Percentiles rank a stretch among this genome's conserved stretches.
Evolutionary conservation across 2,113 vertebrate species (phyloP).

Genomic region (Dicerorhinus sumatrensis): DNA sequence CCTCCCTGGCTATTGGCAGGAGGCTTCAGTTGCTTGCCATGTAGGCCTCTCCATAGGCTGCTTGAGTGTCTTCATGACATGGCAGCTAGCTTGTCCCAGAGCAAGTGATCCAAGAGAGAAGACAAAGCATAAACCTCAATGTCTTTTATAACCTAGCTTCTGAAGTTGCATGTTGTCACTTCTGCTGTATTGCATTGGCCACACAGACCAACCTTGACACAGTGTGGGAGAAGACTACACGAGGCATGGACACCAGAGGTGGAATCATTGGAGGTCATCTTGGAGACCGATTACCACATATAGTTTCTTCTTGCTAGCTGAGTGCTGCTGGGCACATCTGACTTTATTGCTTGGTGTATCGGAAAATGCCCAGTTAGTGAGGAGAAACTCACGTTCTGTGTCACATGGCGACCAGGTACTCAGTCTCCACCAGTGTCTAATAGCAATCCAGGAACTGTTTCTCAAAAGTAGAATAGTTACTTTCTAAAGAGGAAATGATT

Average conservation of each 20-base stretch:
- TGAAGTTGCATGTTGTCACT: neutral
- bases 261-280: neutral
- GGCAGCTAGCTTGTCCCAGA: neutral
- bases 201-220: neutral
- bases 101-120: neutral
- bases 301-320: neutral
- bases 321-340: neutral
- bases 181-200: neutral
- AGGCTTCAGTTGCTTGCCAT: neutral
- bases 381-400: neutral
- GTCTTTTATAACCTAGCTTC: neutral
- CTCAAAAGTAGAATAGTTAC: neutral
- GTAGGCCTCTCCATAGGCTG: neutral
- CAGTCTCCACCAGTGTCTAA: neutral
- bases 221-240: neutral
- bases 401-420: neutral
- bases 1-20: neutral
- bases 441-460: neutral
- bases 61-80: neutral
- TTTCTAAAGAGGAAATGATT: neutral
- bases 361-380: neutral
- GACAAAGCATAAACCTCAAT: neutral
- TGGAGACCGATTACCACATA: neutral
- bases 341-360: neutral
- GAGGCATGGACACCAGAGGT: no score